A percentile compares a stretch with the other conserved stretches of the same genome.
Evolutionary conservation across 30 jellyfish, hydroid and myxozoan genomes (phyloP).

Genomic region (Chrysaora quinquecirrha): DNA sequence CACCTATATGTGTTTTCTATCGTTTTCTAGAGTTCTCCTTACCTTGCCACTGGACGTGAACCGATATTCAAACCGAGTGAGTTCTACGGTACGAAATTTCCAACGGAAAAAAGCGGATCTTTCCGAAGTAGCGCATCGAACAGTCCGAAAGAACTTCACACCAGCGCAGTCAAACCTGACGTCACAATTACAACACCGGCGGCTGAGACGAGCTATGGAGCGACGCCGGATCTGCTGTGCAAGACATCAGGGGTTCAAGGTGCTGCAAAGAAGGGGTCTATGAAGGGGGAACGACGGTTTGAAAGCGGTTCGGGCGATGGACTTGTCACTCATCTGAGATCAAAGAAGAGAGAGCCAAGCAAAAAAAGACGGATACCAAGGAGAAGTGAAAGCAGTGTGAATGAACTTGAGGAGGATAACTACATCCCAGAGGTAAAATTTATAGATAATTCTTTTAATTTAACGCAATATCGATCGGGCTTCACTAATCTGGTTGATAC

Average conservation of each 20-base stretch:
- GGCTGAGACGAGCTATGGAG: background rate
- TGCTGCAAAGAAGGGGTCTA: background rate
- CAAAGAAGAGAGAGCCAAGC: conserved; percentile 24
- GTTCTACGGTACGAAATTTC: conserved; percentile 50
- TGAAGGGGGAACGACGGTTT: no score
- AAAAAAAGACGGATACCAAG: conserved; percentile 29
- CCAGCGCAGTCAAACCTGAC: conserved; percentile 35
- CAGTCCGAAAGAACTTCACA: background rate
- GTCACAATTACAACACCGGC: conserved; percentile 21
- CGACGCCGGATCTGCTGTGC: conserved; percentile 53
- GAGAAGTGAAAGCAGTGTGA: conserved; percentile 23
- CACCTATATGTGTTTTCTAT: no score
- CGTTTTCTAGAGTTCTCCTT: conserved; percentile 67
- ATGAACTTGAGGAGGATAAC: conserved; percentile 74
- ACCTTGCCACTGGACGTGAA: conserved; percentile 62
- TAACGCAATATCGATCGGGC: no score
- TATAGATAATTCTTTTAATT: no score
- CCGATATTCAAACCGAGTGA: conserved; percentile 62
- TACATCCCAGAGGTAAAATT: conserved; percentile 83
- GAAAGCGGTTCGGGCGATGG: no score
- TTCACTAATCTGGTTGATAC: no score
- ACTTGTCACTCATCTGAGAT: conserved; percentile 58
- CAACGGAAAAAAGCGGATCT: no score
- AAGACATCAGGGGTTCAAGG: background rate
- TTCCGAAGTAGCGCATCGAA: background rate